phyloP scores from a whole-genome alignment of 2,797 vertebrate species.

The Leuciscus waleckii region DNA sequence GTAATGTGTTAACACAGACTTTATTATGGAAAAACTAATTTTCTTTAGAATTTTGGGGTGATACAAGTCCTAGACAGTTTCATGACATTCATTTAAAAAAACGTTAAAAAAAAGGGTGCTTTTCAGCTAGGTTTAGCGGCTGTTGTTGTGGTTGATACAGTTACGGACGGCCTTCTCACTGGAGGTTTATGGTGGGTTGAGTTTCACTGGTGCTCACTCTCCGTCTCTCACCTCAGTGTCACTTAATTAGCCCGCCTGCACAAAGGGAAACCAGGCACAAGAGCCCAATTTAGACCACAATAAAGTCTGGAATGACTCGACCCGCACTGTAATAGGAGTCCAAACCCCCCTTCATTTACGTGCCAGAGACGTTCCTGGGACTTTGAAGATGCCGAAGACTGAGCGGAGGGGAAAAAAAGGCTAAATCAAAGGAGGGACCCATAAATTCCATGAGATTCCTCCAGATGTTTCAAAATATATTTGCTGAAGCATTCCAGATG shows the following conservation, averaged over 20 bases:
- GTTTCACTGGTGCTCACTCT: constrained; percentile 61
- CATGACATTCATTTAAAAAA: neutral
- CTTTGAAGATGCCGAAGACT: constrained; percentile 76
- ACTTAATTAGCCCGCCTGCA: constrained; percentile 76
- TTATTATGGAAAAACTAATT: neutral
- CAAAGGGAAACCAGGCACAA: constrained; percentile 74
- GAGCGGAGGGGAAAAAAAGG: constrained; percentile 27
- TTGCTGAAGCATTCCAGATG: constrained; percentile 82
- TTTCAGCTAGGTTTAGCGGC: constrained; percentile 35
- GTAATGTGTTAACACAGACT: too few species aligned
- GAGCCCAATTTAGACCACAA: constrained; percentile 78
- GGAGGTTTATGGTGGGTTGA: constrained; percentile 56
- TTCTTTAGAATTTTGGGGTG: too few species aligned
- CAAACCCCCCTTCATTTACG: constrained; percentile 68
- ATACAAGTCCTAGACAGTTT: neutral
- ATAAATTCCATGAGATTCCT: constrained; percentile 82
- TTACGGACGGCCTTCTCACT: neutral
- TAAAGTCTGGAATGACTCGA: constrained; percentile 73
- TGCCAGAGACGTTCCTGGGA: constrained; percentile 59
- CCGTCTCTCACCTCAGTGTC: constrained; percentile 68
- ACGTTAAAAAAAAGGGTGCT: neutral
- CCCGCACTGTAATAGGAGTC: constrained; percentile 67
- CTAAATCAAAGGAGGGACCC: constrained; percentile 77
- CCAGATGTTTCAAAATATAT: constrained; percentile 82
- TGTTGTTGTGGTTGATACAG: constrained; percentile 16